phyloP scores from a whole-genome alignment of 2,797 vertebrate species.

The Alcedo atthis region DNA sequence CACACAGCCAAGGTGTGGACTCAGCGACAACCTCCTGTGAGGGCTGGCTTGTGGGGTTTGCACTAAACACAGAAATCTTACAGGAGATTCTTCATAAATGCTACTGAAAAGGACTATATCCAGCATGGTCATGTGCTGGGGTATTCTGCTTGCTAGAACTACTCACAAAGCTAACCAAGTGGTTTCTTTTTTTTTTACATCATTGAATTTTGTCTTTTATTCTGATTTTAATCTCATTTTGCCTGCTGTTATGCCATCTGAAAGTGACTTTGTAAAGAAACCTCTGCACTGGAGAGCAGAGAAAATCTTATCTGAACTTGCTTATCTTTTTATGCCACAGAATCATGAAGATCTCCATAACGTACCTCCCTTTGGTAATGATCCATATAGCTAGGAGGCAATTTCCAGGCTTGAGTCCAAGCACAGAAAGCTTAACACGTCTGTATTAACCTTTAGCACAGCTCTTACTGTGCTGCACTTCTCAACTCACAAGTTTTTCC shows the following conservation, averaged over 20 bases:
- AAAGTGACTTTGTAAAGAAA: background rate
- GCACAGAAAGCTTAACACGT: background rate
- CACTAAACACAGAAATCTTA: background rate
- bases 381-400: background rate
- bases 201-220: background rate
- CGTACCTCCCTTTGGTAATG: background rate
- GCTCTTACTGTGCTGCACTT: background rate
- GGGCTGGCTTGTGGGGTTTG: background rate
- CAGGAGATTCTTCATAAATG: background rate
- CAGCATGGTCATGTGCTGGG: background rate
- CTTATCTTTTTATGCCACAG: background rate
- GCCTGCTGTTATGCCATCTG: background rate
- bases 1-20: background rate
- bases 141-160: background rate
- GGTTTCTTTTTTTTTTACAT: no score
- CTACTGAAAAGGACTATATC: background rate
- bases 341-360: background rate
- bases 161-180: background rate
- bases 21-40: no score
- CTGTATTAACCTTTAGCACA: background rate
- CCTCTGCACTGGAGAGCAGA: background rate
- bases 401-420: constrained; percentile 16
- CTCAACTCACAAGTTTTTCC: background rate
- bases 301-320: background rate
- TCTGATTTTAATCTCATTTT: background rate